Conservation (phyloP, 2,113 vertebrate species). For the Oplegnathus fasciatus region DNA sequence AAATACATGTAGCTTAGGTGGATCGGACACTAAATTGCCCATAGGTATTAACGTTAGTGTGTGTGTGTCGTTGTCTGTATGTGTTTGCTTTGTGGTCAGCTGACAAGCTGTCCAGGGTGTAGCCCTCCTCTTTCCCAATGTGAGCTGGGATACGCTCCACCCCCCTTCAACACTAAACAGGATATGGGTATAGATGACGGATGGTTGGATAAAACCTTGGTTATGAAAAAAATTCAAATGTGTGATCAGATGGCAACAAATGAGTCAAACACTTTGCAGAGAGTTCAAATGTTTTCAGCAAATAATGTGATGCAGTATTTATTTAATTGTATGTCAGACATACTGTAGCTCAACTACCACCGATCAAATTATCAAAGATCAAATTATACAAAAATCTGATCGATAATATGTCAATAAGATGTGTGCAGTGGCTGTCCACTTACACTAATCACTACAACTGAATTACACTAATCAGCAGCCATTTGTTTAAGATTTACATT, state of each 20-base stretch:
- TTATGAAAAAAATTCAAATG: neutral
- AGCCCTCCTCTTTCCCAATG: neutral
- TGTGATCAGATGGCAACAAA: neutral
- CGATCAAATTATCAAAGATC: neutral
- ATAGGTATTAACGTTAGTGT: neutral
- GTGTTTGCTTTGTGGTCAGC: conserved; percentile 17
- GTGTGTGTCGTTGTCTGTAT: neutral
- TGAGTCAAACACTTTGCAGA: too few relatives aligned
- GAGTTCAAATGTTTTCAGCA: too few relatives aligned
- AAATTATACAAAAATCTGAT: neutral
- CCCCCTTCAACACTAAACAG: neutral
- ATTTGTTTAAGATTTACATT: too few relatives aligned
- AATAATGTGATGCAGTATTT: too few relatives aligned
- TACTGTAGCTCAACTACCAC: neutral
- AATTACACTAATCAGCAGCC: neutral
- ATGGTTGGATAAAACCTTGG: neutral
- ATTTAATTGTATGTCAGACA: neutral
- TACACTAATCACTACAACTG: too few relatives aligned
- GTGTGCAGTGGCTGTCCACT: too few relatives aligned
- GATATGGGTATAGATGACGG: neutral
- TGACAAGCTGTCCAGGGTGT: neutral
- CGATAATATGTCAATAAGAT: neutral
- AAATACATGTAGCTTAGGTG: neutral
- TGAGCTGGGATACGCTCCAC: neutral
- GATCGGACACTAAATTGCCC: neutral